Evolutionary conservation across 2,888 invertebrate species (phyloP).

Genomic region (Creontiades dilutus): DNA sequence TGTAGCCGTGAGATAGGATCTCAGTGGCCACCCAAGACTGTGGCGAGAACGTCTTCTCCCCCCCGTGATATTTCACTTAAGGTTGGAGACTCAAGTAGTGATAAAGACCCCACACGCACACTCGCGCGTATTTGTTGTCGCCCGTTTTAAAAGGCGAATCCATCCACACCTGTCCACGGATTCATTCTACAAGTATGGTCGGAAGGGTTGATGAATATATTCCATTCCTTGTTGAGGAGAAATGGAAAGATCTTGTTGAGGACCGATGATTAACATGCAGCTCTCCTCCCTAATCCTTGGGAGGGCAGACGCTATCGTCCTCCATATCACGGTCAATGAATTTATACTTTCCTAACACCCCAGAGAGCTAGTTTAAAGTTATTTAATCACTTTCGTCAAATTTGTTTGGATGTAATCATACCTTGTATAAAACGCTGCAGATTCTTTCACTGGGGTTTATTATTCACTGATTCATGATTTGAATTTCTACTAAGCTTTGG

Average conservation of each 20-base stretch:
- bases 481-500: too few relatives aligned
- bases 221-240: neutral
- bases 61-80: slow-evolving; percentile 72
- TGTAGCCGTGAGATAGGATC: slow-evolving; percentile 69
- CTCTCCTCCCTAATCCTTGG: neutral
- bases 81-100: slow-evolving; percentile 65
- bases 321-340: neutral
- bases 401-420: too few relatives aligned
- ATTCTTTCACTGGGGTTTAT: too few relatives aligned
- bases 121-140: slow-evolving; percentile 33
- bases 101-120: slow-evolving; percentile 74
- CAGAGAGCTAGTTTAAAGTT: too few relatives aligned
- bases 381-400: too few relatives aligned
- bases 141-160: slow-evolving; percentile 62
- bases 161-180: slow-evolving; percentile 59
- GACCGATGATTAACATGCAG: slow-evolving; percentile 22
- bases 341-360: too few relatives aligned
- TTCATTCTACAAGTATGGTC: slow-evolving; percentile 3
- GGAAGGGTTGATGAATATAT: slow-evolving; percentile 55
- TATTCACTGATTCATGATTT: too few relatives aligned
- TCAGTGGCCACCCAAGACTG: slow-evolving; percentile 70
- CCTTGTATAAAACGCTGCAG: too few relatives aligned
- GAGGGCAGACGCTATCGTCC: neutral
- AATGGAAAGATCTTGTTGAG: slow-evolving; percentile 60
- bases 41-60: slow-evolving; percentile 41